Base-by-base conservation (phyloP, 37 sponge, comb jelly and placozoan species). In the Amphimedon queenslandica region DNA sequence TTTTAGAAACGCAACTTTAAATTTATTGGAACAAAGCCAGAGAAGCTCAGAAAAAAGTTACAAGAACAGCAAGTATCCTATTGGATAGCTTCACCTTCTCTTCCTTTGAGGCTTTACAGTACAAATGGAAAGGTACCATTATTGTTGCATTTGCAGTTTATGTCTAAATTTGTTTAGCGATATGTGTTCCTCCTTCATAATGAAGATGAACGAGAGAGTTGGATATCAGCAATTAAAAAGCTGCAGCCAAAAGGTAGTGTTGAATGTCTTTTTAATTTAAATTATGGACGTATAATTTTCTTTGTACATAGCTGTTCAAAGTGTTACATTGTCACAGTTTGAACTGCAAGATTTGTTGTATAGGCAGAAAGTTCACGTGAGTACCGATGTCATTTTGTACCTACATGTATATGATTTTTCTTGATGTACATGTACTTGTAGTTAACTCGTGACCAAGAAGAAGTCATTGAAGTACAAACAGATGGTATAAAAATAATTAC, bases 281-380 rank as follows among this genome's bases (percentile, higher is more conserved):
- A 31, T 70, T 23, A 10, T 16, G n/a, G n/a, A 29, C 55, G 31
- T 43, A n/a, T 47, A 23, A 37, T 27, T 67, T 29, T 35, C 25
- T 29, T 28, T 42, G 20, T 43, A 4, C 66, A 13, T 64, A 77
- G 84, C 84, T 66, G 71, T 55, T 8, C 60, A 56, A 24, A 33
- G 56, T 66, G 78, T 84, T 0, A 40, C 66, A 2, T 69, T 88
- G 27, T 42, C 69, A 0, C 35, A 66, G 1, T 42, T 78, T 28
- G 90, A 89, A 40, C 81, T 89, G 4, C 90, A 89, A 72, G 90
- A 89, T 58, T 76, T 89, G 28, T 57, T 89, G 53, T 77, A 72
- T 61, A 69, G 76, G 57, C 90, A 89, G 42, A 84, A 77, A 53
- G 77, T 84, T 23, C 79, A 86, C 58, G 80, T 86, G 47, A 84